Evolutionary conservation across 2,888 invertebrate genomes (phyloP).

Genomic region (Callinectes sapidus): DNA sequence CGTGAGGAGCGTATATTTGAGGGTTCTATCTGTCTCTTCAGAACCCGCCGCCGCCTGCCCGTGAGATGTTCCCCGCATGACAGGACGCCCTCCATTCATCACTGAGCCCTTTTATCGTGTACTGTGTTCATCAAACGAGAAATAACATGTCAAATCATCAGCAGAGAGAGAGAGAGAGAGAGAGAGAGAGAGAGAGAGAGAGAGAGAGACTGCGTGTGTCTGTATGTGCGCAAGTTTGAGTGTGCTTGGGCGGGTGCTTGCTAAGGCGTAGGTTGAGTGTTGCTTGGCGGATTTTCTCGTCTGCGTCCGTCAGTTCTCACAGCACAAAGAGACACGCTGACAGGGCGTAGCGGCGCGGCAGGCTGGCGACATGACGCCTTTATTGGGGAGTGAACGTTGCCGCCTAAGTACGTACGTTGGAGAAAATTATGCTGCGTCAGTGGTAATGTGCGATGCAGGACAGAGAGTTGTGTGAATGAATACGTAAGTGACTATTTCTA

Average conservation of each 20-base stretch:
- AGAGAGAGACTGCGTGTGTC: conserved; percentile 30
- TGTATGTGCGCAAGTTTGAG: conserved; percentile 44
- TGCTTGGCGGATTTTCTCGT: not conserved
- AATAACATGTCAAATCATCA: not conserved
- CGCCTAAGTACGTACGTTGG: not conserved
- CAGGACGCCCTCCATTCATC: not conserved
- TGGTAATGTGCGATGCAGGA: not conserved
- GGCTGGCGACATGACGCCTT: not conserved
- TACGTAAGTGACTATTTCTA: no score
- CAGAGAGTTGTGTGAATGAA: not conserved
- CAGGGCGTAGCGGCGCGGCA: not conserved
- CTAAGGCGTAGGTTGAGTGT: conserved; percentile 1
- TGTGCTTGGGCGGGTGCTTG: conserved; percentile 36
- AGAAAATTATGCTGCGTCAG: not conserved
- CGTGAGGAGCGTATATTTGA: not conserved
- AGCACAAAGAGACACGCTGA: not conserved
- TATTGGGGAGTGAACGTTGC: not conserved
- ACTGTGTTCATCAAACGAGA: not conserved
- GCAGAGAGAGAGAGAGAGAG: not conserved
- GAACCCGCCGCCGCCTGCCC: not conserved
- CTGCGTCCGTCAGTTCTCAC: conserved; percentile 6
- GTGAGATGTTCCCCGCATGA: not conserved
- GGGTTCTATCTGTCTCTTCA: not conserved
- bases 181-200: not conserved
- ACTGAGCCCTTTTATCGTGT: not conserved